These are phyloP conservation scores for Neotragus pygmaeus DNA, from an alignment of 2,113 vertebrate species.

Conservation along the genomic window DNA sequence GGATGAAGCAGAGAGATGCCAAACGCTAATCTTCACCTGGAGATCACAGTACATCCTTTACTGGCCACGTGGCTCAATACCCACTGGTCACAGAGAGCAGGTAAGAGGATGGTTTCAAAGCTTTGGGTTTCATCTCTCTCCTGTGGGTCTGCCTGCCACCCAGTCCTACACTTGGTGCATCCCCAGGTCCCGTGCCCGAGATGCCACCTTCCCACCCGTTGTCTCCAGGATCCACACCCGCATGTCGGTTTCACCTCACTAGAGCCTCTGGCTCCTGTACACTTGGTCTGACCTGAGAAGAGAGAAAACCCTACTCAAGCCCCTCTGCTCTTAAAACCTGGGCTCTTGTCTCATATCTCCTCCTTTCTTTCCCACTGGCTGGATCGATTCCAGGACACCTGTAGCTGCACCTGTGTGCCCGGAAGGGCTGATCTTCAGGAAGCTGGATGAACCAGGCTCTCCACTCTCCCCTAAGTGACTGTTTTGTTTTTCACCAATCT, in stretches of 20 bases:
- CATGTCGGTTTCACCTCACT: neutral
- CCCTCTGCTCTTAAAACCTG: neutral
- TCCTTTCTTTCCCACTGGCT: neutral
- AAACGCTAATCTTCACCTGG: neutral
- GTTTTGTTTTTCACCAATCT: neutral
- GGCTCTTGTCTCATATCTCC: neutral
- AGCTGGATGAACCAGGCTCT: fast-evolving
- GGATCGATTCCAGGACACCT: neutral
- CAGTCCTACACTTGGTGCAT: fast-evolving
- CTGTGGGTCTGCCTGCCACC: fast-evolving
- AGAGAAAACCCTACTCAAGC: neutral
- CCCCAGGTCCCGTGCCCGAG: neutral
- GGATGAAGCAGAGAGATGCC: neutral
- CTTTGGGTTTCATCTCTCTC: fast-evolving
- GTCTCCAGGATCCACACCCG: neutral
- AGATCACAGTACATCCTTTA: fast-evolving
- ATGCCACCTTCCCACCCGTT: neutral
- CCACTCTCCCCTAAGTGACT: fast-evolving
- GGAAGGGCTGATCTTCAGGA: fast-evolving
- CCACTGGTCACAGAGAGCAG: neutral
- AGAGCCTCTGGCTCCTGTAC: neutral
- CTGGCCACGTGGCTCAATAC: fast-evolving
- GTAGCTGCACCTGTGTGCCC: fast-evolving
- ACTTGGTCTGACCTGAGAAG: neutral
- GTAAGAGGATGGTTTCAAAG: fast-evolving